Evolutionary conservation across 2,797 vertebrate species (phyloP).

Genomic region (Pantherophis vulpinus): DNA sequence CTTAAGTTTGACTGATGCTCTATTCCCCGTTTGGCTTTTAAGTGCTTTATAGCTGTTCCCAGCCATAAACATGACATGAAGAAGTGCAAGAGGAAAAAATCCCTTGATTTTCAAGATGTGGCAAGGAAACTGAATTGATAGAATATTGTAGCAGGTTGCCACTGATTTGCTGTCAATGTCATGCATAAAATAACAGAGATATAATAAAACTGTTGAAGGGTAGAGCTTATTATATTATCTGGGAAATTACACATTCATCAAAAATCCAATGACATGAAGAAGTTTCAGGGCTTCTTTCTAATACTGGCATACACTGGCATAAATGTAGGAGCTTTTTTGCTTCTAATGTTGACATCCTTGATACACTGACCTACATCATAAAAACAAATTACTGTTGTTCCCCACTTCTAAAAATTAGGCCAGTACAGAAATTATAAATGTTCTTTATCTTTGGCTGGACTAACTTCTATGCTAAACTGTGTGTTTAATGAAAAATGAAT

Average conservation of each 20-base stretch:
- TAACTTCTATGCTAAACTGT: background rate
- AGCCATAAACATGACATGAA: background rate
- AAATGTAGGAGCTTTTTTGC: background rate
- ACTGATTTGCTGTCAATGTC: background rate
- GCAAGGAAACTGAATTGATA: background rate
- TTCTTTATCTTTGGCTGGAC: background rate
- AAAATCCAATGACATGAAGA: background rate
- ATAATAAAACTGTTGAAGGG: background rate
- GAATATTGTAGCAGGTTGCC: background rate
- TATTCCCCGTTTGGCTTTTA: background rate
- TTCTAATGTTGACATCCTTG: background rate
- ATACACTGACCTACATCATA: background rate
- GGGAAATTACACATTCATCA: background rate
- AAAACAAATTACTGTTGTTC: background rate
- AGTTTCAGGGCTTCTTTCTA: background rate
- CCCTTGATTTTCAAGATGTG: background rate
- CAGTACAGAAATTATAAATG: background rate
- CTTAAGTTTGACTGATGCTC: background rate
- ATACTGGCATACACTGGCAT: background rate
- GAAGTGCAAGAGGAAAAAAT: background rate
- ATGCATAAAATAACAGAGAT: background rate
- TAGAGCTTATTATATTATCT: background rate
- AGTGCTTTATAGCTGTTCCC: background rate
- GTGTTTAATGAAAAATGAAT: background rate
- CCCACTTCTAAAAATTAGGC: background rate